These are phyloP conservation scores for Marcusenius ussheri DNA, from an alignment of 2,113 vertebrate species.

Conservation along the genomic window DNA sequence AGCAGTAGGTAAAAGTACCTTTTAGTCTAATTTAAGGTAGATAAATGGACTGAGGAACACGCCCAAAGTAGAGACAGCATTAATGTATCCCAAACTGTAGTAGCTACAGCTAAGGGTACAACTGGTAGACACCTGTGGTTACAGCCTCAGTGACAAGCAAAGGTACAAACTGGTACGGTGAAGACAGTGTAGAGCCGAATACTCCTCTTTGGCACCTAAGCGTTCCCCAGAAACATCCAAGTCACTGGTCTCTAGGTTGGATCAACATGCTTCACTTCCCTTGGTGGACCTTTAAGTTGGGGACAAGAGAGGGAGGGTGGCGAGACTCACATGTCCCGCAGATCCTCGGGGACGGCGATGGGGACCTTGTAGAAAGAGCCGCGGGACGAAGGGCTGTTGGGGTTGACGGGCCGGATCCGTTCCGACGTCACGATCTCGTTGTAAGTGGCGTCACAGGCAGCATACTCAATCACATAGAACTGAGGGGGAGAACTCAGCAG, in stretches of 20 bases:
- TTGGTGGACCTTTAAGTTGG: not conserved
- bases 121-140: not conserved
- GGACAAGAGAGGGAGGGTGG: not conserved
- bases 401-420: constrained; percentile 81
- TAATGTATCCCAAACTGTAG: not conserved
- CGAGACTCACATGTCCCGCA: constrained; percentile 75
- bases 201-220: not conserved
- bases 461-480: constrained; percentile 91
- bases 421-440: constrained; percentile 87
- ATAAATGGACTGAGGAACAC: not conserved
- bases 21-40: not conserved
- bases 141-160: not conserved
- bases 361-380: constrained; percentile 77
- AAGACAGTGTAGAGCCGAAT: not conserved
- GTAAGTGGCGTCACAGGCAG: constrained; percentile 82
- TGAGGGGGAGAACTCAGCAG: constrained; percentile 34
- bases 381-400: constrained; percentile 72
- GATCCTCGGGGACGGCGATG: constrained; percentile 77
- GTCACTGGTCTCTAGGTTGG: not conserved
- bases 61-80: not conserved
- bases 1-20: not conserved
- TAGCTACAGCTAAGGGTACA: not conserved
- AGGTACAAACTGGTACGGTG: not conserved
- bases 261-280: not conserved
- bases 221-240: not conserved